Base-by-base conservation (phyloP, 1,140 invertebrate species). In the Drosophila guanche region DNA sequence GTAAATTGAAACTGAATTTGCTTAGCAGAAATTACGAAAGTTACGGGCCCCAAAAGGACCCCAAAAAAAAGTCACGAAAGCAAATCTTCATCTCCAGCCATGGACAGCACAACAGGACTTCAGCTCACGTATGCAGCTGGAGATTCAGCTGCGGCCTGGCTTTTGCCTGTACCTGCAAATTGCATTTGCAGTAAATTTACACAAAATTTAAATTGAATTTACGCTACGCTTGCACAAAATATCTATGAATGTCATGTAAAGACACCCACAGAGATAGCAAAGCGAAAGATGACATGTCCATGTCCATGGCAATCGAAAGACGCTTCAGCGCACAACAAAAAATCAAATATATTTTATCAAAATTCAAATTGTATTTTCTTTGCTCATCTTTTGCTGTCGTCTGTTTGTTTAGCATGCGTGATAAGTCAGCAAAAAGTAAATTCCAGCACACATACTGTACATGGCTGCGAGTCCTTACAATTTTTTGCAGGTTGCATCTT, bases 161-260 rank as follows among this genome's bases (percentile, higher is more conserved):
- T 2, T 0, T 10, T 10, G 48, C 61, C 56, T 52, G 62, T 69
- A 79, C 76, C 85, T 79, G 80, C 76, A 84, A 84, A 84, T 84
- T 84, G 79, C 80, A 84, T 84, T 84, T 84, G 76, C 80, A 83
- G 80, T 65, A 80, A 83, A 83, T 83, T 83, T 83, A 79, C 79
- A 85, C 80, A 84, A 76, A 84, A 79, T 84, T 37, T 84, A 84
- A 84, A 84, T 84, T 84, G 79, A 84, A 85, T 84, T 84, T 84
- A 85, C 80, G 76, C 76, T 80, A 79, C 80, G 79, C 79, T 79
- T 85, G 79, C 79, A 78, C 80, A 79, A 83, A 83, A 83, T 83
- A 83, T 83, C 79, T 85, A 83, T 85, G 79, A 83, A 75, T 71
- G 65, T 83, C 79, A 63, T 74, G 65, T 61, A 62, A 51, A 70